These are phyloP conservation scores for Oryctolagus cuniculus DNA, from an alignment of 2,113 vertebrate species.

Conservation along the genomic window mOryCun1.1 NC_091439.1:85882501-85883000, in stretches of 20 bases:
- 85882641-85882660: not conserved
- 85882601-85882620: not conserved
- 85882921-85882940: not conserved
- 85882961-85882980: not conserved
- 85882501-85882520: not conserved
- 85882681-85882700: not conserved
- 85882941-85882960: not conserved
- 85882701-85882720: not conserved
- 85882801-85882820: not conserved
- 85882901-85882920: not conserved
- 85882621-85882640: not conserved
- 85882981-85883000: conserved; percentile 18
- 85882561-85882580: not conserved
- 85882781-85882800: not conserved
- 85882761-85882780: not conserved
- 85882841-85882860: not conserved
- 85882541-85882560: not conserved
- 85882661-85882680: not conserved
- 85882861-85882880: not conserved
- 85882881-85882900: not conserved
- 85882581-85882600: not conserved
- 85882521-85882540: not conserved
- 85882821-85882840: not conserved
- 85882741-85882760: conserved; percentile 24
- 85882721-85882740: not conserved